These are phyloP conservation scores for Stichodactyla helianthus DNA, from an alignment of 64 coral and sea anemone species.

Conservation along the genomic window DNA sequence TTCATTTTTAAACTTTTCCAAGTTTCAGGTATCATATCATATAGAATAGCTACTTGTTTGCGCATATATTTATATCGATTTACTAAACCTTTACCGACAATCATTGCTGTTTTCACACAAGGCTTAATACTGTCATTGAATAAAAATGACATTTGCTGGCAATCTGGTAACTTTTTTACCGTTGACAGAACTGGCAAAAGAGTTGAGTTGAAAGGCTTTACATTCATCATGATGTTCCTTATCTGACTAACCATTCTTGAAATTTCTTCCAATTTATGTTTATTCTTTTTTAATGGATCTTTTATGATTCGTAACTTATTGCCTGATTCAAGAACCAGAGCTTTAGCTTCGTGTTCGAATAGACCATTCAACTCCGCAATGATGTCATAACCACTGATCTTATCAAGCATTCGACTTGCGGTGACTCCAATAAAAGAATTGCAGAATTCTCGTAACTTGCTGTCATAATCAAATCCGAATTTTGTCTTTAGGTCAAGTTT, in stretches of 20 bases:
- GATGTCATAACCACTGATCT: constrained; percentile 54
- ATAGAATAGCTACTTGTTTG: constrained; percentile 42
- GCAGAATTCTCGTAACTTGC: constrained; percentile 57
- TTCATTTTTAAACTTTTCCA: constrained; percentile 60
- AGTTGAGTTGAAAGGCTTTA: constrained; percentile 72
- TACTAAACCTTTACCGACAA: constrained; percentile 23
- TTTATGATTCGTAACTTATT: constrained; percentile 47
- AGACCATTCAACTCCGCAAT: constrained; percentile 59
- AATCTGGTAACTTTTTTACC: constrained; percentile 49
- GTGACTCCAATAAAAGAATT: constrained; percentile 55
- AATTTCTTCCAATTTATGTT: constrained; percentile 44
- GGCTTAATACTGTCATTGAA: constrained; percentile 48
- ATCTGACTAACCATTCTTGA: constrained; percentile 39
- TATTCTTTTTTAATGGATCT: constrained; percentile 44
- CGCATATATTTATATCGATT: constrained; percentile 43
- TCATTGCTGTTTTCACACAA: constrained; percentile 57
- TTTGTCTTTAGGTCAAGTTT: constrained; percentile 61
- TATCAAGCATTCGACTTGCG: constrained; percentile 40
- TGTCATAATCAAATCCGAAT: constrained; percentile 66
- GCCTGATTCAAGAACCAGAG: constrained; percentile 40
- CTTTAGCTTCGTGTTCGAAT: constrained; percentile 48
- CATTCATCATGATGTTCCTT: constrained; percentile 36
- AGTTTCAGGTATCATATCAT: constrained; percentile 55
- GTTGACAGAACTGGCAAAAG: constrained; percentile 68
- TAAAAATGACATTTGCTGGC: constrained; percentile 38